A percentile compares a stretch with the other conserved stretches of the same genome.
Evolutionary conservation across 1,140 invertebrate genomes (phyloP).

Genomic region (Choristoneura fumiferana): DNA sequence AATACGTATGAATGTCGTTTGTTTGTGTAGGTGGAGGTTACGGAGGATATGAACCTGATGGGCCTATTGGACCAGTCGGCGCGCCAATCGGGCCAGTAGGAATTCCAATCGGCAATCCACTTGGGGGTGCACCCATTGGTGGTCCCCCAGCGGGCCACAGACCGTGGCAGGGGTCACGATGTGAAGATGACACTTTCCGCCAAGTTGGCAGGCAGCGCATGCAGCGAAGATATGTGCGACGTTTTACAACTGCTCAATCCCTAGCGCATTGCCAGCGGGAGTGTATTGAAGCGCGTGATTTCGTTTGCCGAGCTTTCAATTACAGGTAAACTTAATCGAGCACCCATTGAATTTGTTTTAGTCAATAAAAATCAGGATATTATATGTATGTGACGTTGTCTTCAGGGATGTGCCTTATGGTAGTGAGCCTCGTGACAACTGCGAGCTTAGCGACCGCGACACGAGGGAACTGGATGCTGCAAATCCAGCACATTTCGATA

Average conservation of each 20-base stretch:
- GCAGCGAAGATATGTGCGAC: conserved; percentile 87
- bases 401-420: conserved; percentile 79
- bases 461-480: conserved; percentile 90
- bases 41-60: conserved; percentile 59
- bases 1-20: too few relatives aligned
- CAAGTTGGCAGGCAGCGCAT: conserved; percentile 89
- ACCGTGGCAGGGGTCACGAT: conserved; percentile 75
- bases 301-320: conserved; percentile 93
- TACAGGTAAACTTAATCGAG: conserved; percentile 79
- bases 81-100: conserved; percentile 35
- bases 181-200: conserved; percentile 90
- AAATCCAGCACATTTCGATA: conserved; percentile 91
- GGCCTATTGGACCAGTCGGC: conserved; percentile 38
- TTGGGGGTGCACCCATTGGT: conserved; percentile 54
- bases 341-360: too few relatives aligned
- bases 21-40: conserved; percentile 43
- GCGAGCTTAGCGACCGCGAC: conserved; percentile 92
- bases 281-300: conserved; percentile 89
- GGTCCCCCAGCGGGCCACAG: conserved; percentile 49
- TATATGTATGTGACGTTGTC: neutral
- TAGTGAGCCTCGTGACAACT: conserved; percentile 88
- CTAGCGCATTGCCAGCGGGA: conserved; percentile 89
- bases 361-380: too few relatives aligned
- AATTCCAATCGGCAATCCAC: conserved; percentile 43
- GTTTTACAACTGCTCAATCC: conserved; percentile 85